A percentile compares a stretch with the other conserved stretches of the same genome.
These are phyloP conservation scores for Gastrophysa polygoni DNA, from an alignment of 2,888 invertebrate species.

Conservation along the genomic window DNA sequence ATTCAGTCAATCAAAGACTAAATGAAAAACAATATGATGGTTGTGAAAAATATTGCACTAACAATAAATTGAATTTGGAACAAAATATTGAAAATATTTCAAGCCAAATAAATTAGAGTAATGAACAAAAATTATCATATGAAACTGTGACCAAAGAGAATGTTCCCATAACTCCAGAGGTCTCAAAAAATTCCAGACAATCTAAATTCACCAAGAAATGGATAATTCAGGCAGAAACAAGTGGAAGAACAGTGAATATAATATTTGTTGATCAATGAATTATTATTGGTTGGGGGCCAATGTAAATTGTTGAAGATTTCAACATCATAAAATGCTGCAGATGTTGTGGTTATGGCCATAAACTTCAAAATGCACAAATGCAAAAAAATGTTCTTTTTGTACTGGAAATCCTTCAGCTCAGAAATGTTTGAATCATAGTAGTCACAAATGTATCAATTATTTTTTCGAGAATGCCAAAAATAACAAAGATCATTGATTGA, in stretches of 20 bases:
- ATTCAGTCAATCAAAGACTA: too few species aligned
- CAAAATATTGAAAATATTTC: too few species aligned
- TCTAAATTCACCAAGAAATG: background rate
- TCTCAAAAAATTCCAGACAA: background rate
- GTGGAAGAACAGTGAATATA: background rate
- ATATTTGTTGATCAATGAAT: too few species aligned
- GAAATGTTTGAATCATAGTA: background rate
- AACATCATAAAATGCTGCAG: background rate
- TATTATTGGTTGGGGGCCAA: background rate
- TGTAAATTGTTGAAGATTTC: background rate
- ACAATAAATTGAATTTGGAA: too few species aligned
- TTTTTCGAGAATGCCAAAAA: background rate
- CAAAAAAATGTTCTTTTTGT: background rate
- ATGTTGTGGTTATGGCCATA: background rate
- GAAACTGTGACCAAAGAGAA: too few species aligned
- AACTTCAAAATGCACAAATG: background rate
- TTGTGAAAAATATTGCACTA: too few species aligned
- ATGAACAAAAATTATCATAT: too few species aligned
- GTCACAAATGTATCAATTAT: background rate
- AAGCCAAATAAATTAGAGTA: too few species aligned
- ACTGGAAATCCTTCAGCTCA: background rate
- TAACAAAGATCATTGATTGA: background rate
- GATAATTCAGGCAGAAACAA: background rate
- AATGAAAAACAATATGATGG: too few species aligned
- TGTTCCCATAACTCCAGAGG: too few species aligned